Conservation (phyloP, 2,888 invertebrate species). For the Limenitis camilla region DNA sequence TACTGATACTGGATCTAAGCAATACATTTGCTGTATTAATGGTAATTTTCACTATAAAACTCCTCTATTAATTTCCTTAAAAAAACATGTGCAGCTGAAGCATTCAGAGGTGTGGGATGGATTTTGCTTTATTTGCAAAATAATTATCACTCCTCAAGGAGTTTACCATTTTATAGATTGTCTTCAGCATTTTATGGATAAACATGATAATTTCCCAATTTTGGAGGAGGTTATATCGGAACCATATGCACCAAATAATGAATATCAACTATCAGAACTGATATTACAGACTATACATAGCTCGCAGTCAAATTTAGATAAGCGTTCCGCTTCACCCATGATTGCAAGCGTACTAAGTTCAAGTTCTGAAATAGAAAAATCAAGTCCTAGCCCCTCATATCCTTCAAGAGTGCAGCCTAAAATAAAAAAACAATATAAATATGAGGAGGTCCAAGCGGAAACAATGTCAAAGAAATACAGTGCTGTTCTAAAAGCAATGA, state of each 20-base stretch:
- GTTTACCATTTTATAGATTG: slow-evolving; percentile 44
- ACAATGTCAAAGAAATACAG: slow-evolving; percentile 54
- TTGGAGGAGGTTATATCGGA: too few species aligned
- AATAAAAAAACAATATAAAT: slow-evolving; percentile 33
- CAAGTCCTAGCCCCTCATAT: slow-evolving; percentile 30
- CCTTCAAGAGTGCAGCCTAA: slow-evolving; percentile 18
- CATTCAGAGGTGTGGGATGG: slow-evolving; percentile 72
- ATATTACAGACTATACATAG: slow-evolving; percentile 47
- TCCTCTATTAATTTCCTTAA: slow-evolving; percentile 56
- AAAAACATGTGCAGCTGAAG: slow-evolving; percentile 58
- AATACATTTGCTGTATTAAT: slow-evolving; percentile 62
- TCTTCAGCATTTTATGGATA: too few species aligned
- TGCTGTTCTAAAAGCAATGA: slow-evolving; percentile 63
- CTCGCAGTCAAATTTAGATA: slow-evolving; percentile 16
- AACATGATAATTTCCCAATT: too few species aligned
- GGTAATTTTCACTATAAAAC: slow-evolving; percentile 54
- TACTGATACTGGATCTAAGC: slow-evolving; percentile 45
- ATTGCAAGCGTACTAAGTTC: slow-evolving; percentile 75
- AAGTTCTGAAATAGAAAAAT: slow-evolving; percentile 33
- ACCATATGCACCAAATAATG: slow-evolving; percentile 7
- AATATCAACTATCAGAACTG: slow-evolving; percentile 61
- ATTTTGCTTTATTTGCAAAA: slow-evolving; percentile 67
- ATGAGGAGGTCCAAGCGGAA: slow-evolving; percentile 52
- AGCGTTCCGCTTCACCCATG: slow-evolving; percentile 39
- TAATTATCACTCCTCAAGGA: slow-evolving; percentile 58